Conservation (phyloP, 2,888 invertebrate species). For the Aspidapion aeneum region DNA sequence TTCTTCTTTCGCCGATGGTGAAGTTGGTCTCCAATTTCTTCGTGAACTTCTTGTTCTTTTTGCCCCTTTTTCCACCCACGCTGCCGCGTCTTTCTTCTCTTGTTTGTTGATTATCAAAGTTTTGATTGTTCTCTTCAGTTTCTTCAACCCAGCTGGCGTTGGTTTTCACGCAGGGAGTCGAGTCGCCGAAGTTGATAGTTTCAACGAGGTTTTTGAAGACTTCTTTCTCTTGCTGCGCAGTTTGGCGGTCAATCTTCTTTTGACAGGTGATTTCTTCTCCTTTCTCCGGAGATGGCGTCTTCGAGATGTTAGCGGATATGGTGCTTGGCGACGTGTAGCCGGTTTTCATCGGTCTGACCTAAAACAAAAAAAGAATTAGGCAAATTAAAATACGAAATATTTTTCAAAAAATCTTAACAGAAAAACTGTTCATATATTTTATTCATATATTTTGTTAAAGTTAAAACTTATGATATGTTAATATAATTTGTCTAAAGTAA, state of each 20-base stretch:
- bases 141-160: not conserved
- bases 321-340: slow-evolving; percentile 21
- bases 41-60: slow-evolving; percentile 13
- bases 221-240: not conserved
- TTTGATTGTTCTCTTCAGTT: not conserved
- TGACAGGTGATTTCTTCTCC: not conserved
- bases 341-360: slow-evolving; percentile 50
- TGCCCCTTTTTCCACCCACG: slow-evolving; percentile 9
- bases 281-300: slow-evolving; percentile 22
- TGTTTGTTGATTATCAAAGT: not conserved
- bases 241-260: not conserved
- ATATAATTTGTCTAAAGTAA: too few relatives aligned
- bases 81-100: not conserved
- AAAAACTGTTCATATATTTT: too few relatives aligned
- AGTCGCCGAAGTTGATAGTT: not conserved
- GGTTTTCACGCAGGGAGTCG: not conserved
- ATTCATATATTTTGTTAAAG: too few relatives aligned
- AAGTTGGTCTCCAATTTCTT: slow-evolving; percentile 9
- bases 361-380: slow-evolving; percentile 1
- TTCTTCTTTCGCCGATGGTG: slow-evolving; percentile 1
- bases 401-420: not conserved
- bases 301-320: slow-evolving; percentile 18
- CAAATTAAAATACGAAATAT: not conserved
- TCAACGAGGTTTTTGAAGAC: not conserved
- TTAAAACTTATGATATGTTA: too few relatives aligned